Evolutionary conservation across 2,888 invertebrate genomes (phyloP).

Genomic region (Drosophila anomalata): DNA sequence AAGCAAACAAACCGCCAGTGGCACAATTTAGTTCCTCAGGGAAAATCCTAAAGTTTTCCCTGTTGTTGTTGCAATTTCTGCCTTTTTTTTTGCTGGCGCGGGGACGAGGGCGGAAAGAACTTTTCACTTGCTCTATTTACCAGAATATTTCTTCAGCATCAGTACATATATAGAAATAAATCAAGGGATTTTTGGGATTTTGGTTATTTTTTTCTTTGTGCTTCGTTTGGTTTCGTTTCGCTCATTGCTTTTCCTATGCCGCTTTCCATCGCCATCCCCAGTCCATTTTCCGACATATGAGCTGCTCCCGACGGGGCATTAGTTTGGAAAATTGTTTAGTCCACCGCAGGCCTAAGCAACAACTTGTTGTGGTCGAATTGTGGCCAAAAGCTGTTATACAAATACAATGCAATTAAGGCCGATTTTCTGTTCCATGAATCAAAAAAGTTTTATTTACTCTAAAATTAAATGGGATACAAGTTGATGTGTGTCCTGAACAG

Average conservation of each 20-base stretch:
- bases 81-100: background rate
- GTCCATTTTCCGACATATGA: constrained; percentile 32
- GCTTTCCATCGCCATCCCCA: constrained; percentile 6
- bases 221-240: constrained; percentile 47
- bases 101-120: constrained; percentile 25
- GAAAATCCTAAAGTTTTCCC: constrained; percentile 60
- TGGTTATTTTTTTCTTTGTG: constrained; percentile 46
- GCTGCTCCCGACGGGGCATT: constrained; percentile 49
- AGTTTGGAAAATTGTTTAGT: constrained; percentile 76
- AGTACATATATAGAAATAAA: constrained; percentile 67
- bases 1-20: constrained; percentile 69
- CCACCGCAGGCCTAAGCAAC: constrained; percentile 71
- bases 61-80: constrained; percentile 36
- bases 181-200: constrained; percentile 79
- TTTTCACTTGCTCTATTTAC: constrained; percentile 76
- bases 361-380: constrained; percentile 58
- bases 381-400: constrained; percentile 53
- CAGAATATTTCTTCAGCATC: constrained; percentile 32
- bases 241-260: constrained; percentile 27
- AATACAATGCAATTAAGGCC: constrained; percentile 73
- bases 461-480: constrained; percentile 6
- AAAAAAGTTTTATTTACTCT: constrained; percentile 8
- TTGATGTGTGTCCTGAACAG: background rate
- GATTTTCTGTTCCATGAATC: constrained; percentile 24
- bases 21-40: constrained; percentile 77